Percentiles rank a stretch among this genome's conserved stretches.
These are phyloP conservation scores for Cantharis rufa DNA, from an alignment of 2,888 invertebrate genomes.

Conservation along the genomic window DNA sequence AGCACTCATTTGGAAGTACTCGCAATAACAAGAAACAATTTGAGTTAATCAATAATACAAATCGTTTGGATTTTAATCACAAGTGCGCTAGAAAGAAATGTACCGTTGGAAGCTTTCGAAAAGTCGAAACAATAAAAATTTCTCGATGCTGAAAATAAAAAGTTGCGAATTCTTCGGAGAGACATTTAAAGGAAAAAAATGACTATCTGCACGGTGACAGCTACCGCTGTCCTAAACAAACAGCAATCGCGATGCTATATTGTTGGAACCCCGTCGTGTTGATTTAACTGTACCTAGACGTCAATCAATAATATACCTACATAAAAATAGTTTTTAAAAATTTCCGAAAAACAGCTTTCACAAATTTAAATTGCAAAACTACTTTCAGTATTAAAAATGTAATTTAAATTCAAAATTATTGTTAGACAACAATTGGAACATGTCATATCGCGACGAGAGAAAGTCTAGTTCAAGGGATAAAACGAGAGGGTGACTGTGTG, in stretches of 20 bases:
- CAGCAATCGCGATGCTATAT: slow-evolving; percentile 18
- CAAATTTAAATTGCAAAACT: neutral
- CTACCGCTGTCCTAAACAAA: slow-evolving; percentile 23
- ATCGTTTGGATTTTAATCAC: neutral
- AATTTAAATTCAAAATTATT: neutral
- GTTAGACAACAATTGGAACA: slow-evolving; percentile 51
- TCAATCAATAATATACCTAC: slow-evolving; percentile 14
- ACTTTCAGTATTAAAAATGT: neutral
- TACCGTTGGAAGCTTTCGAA: neutral
- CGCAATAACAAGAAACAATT: neutral
- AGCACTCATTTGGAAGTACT: neutral
- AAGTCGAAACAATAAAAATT: neutral
- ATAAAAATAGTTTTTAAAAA: slow-evolving; percentile 1
- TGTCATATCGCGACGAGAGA: slow-evolving; percentile 51
- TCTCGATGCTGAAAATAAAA: neutral
- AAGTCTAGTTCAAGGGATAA: slow-evolving; percentile 30
- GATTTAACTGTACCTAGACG: slow-evolving; percentile 21
- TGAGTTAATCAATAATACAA: neutral
- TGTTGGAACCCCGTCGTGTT: slow-evolving; percentile 12
- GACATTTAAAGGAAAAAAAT: slow-evolving; percentile 10
- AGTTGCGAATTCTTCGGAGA: slow-evolving; percentile 18
- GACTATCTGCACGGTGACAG: slow-evolving; percentile 10
- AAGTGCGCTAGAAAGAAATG: neutral
- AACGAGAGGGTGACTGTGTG: slow-evolving; percentile 32
- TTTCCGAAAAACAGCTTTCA: neutral